phyloP scores from a whole-genome alignment of 2,113 vertebrate species.

The Pterocles gutturalis region DNA sequence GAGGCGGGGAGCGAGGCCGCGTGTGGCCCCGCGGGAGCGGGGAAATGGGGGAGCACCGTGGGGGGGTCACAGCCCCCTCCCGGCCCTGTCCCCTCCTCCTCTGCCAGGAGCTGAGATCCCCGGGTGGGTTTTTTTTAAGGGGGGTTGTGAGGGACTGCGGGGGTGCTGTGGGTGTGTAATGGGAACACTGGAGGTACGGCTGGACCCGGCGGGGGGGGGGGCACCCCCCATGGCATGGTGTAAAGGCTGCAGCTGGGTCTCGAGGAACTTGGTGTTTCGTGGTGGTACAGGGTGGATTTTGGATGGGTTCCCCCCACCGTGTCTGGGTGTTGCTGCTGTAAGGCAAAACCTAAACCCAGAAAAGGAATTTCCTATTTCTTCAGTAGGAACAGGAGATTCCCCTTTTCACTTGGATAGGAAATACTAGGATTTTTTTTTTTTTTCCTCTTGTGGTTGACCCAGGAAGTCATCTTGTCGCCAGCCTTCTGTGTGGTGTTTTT shows the following conservation, averaged over 20 bases:
- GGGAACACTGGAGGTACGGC: slow-evolving; percentile 24
- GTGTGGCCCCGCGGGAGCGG: background rate
- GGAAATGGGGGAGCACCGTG: background rate
- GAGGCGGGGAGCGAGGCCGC: background rate
- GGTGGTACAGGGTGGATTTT: background rate
- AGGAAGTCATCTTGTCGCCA: slow-evolving; percentile 62
- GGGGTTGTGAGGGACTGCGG: background rate
- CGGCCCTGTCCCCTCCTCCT: background rate
- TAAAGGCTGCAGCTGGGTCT: background rate
- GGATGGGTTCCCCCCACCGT: background rate
- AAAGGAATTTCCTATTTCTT: background rate
- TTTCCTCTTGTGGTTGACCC: slow-evolving; percentile 42
- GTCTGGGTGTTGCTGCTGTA: background rate
- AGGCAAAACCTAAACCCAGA: background rate
- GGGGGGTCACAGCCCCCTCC: background rate
- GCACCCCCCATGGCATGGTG: background rate
- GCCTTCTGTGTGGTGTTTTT: background rate
- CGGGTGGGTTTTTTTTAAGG: background rate
- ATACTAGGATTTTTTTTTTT: slow-evolving; percentile 2
- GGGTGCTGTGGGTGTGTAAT: slow-evolving; percentile 18
- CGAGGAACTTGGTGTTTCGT: background rate
- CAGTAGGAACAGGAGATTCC: background rate
- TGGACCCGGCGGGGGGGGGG: background rate
- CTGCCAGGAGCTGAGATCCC: background rate
- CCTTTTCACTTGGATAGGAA: slow-evolving; percentile 36